Evolutionary conservation across 2,888 invertebrate species (phyloP), one percentile per base, ranked within the genome.

Genomic region (Dasysyrphus albostriatus): DNA sequence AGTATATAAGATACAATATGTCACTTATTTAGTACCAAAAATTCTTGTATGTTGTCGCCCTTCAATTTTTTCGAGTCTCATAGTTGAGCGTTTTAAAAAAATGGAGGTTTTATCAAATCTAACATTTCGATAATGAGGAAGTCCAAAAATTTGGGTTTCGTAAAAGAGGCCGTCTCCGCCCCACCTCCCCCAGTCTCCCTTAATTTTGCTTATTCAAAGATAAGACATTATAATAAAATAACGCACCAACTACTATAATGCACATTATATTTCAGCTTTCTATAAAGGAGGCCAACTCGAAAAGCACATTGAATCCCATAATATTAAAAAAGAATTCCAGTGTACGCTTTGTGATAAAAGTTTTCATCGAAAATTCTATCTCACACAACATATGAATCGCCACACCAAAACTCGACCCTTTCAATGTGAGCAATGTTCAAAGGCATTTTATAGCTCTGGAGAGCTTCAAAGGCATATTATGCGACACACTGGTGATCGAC

Each of bases 391-490:
- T 29, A 69, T 69, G 69, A 69, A 69, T 29, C 69, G 69, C 24
- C 69, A 69, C 14, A 69, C 51, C 1, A 69, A 69, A 54, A 69
- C 69, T 29, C 19, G 69, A 4, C 69, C 69, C 3, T 69, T 69
- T 12, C n/a, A 69, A 39, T 69, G 69, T 24, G 69, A 69, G 29
- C 69, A 69, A 29, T 69, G 69, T 39, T 39, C 51, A 7, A 69
- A 69, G 14, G 69, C 69, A 24, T 69, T 69, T 4, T 69, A 54
- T 9, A 69, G 69, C 16, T 51, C 69, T 1, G 69, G 69, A n/a
- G 69, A 69, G 19, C 37, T 69, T 9, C 69, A 69, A 54, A 69
- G 69, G 2, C 69, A 69, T 39, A 69, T 69, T n/a, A 54, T 69
- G 54, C 37, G 69, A 4, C 69, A 69, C 39, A 69, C 69, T 24